Evolutionary conservation across 2,888 invertebrate species (phyloP), one percentile per base, ranked within the genome.

Genomic region (Phengaris alcon): DNA sequence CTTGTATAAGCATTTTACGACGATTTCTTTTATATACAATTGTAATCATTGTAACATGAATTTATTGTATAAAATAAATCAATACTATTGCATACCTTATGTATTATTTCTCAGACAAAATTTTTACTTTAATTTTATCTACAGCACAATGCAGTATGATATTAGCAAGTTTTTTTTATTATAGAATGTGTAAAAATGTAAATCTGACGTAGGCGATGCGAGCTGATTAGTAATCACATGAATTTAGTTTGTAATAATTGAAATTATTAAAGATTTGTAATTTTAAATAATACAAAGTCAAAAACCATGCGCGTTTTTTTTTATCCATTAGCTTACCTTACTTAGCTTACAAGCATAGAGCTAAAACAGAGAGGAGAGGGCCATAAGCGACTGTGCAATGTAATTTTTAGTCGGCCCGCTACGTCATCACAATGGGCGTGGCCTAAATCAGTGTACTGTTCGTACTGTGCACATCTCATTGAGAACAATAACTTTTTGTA

Each of bases 211-310:
- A 90, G 81, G 82, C 79, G 80, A 81, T 84, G 85, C 86, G 88
- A 89, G 90, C 90, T 89, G 90, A 88, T 88, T 87, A 87, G 87
- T 87, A 86, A 89, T 86, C 87, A 89, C 84, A 84, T 85, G 85
- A 82, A 69, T 86, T 75, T 83, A 84, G 84, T 90, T 90, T 88
- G 84, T 88, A 85, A 85, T 86, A 83, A 87, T 86, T 85, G 87
- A 90, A 89, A 88, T 86, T 89, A 90, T 89, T 82, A 88, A 90
- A 90, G 88, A 90, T 93, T 93, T 92, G 92, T 93, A 93, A 93
- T 90, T 91, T 93, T 92, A 93, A 91, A 90, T 88, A 90, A 91
- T 91, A 84, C 75, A 75, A 75, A 69, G 54, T 69, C 54, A 57
- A 69, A 75, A 75, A 75, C 55, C 8, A 74, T 74, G 51, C 8